phyloP scores from a whole-genome alignment of 2,888 invertebrate species.

The Blastobasis lacticolella region DNA sequence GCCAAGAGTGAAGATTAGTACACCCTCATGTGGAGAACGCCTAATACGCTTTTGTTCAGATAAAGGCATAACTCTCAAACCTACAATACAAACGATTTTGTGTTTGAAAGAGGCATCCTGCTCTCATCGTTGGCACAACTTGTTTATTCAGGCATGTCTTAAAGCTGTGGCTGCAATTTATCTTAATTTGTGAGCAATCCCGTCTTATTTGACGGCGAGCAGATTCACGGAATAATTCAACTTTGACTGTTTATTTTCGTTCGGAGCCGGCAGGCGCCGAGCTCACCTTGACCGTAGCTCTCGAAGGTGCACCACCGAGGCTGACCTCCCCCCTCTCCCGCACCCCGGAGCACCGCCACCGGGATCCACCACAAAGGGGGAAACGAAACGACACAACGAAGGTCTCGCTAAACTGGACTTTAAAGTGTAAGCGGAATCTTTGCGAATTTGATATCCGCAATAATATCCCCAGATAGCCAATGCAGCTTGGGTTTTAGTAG shows the following conservation, averaged over 20 bases:
- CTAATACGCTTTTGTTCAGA: too few species aligned
- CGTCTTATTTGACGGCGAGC: constrained; percentile 23
- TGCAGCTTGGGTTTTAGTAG: constrained; percentile 1
- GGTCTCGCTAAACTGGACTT: constrained; percentile 6
- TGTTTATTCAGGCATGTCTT: background rate
- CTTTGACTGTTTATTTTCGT: constrained; percentile 15
- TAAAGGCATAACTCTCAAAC: too few species aligned
- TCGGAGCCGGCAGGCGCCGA: constrained; percentile 32
- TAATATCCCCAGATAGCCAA: constrained; percentile 3
- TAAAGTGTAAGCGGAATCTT: constrained; percentile 3
- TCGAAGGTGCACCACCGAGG: constrained; percentile 36
- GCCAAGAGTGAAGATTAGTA: too few species aligned
- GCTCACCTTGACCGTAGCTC: constrained; percentile 55
- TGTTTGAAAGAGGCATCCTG: background rate
- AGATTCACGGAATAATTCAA: constrained; percentile 36
- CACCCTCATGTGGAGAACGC: too few species aligned
- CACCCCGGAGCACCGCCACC: background rate
- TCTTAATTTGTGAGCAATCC: too few species aligned
- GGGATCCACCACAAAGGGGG: background rate
- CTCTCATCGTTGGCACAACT: background rate
- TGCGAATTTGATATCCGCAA: constrained; percentile 6
- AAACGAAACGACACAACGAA: constrained; percentile 3
- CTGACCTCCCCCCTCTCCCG: constrained; percentile 34
- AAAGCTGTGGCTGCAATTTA: background rate
- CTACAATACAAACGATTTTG: too few species aligned